Percentiles rank a stretch among this genome's conserved stretches.
phyloP scores from a whole-genome alignment of 2,888 invertebrate genomes.

The Elaeidobius kamerunicus region DNA sequence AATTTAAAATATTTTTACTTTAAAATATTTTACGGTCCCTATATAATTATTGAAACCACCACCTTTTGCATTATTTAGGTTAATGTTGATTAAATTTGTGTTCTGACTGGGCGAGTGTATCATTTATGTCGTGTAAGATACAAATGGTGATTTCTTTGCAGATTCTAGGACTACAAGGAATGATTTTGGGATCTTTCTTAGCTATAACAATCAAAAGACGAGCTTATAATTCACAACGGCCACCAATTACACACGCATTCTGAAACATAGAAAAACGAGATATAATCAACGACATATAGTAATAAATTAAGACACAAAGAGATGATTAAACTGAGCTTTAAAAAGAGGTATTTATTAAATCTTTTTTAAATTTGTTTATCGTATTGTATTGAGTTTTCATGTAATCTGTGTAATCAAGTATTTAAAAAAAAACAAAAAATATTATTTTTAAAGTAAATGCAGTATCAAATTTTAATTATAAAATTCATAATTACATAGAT shows the following conservation, averaged over 20 bases:
- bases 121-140: constrained; percentile 1
- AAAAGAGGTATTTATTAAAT: no score
- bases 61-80: neutral
- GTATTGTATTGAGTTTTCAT: no score
- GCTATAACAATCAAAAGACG: constrained; percentile 70
- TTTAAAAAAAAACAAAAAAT: no score
- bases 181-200: constrained; percentile 80
- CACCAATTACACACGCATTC: constrained; percentile 29
- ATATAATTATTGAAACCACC: neutral
- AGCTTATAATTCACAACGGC: constrained; percentile 28
- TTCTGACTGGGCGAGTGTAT: neutral
- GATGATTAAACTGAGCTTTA: no score
- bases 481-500: no score
- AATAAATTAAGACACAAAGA: constrained; percentile 1
- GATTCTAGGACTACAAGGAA: constrained; percentile 81
- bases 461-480: no score
- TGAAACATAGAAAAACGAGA: constrained; percentile 27
- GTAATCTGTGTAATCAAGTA: no score
- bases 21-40: neutral
- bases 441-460: no score
- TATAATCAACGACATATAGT: constrained; percentile 14
- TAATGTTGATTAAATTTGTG: neutral
- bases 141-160: constrained; percentile 50
- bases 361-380: no score
- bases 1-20: no score